Evolutionary conservation across 2,888 invertebrate species (phyloP).

Genomic region (Platycnemis pennipes): DNA sequence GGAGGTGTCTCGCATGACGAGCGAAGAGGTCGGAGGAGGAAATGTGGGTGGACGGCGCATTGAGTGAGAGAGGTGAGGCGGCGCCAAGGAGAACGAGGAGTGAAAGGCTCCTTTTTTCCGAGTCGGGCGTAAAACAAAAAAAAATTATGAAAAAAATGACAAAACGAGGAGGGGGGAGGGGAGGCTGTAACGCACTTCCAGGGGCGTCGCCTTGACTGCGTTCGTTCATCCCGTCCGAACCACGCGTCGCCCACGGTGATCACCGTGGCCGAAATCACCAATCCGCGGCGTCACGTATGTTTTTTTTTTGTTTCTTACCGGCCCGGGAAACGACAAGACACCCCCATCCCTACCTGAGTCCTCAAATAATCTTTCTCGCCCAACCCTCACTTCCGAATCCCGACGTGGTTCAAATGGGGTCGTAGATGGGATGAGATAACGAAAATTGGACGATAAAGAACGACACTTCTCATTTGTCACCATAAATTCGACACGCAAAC

Average conservation of each 20-base stretch:
- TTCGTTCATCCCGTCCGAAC: slow-evolving; percentile 10
- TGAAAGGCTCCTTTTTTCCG: not conserved
- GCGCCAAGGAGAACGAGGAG: no score
- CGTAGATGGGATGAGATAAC: no score
- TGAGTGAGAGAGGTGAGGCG: not conserved
- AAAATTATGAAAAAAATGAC: not conserved
- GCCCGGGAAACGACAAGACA: not conserved
- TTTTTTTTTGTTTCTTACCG: not conserved
- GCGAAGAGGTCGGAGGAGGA: not conserved
- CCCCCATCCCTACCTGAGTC: not conserved
- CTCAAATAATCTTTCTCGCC: not conserved
- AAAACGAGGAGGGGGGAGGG: not conserved
- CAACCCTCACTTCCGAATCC: not conserved
- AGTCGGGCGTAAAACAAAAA: not conserved
- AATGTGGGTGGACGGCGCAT: not conserved
- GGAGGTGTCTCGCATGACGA: slow-evolving; percentile 2
- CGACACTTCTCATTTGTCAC: no score
- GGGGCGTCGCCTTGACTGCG: slow-evolving; percentile 21
- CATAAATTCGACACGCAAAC: no score
- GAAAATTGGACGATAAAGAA: no score
- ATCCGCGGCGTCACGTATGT: not conserved
- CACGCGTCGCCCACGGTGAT: not conserved
- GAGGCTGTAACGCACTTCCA: not conserved
- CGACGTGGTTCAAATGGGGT: not conserved
- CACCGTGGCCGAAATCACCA: not conserved